Evolutionary conservation across 1,140 invertebrate genomes (phyloP).

Genomic region (Tribolium madens): DNA sequence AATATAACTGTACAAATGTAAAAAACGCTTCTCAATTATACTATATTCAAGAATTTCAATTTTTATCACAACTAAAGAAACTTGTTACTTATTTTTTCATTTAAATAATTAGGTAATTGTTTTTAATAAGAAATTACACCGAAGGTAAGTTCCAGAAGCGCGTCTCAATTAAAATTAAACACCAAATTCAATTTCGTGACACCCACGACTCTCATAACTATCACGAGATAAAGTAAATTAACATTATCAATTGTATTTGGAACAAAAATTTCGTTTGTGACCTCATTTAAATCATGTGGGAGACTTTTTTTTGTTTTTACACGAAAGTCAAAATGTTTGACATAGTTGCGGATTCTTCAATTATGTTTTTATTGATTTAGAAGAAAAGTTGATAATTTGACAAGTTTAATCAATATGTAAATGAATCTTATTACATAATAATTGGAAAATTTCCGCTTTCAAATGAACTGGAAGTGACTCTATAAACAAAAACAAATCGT

Average conservation of each 20-base stretch:
- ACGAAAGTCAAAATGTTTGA: background rate
- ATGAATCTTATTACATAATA: background rate
- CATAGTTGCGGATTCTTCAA: background rate
- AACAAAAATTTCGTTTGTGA: too few species aligned
- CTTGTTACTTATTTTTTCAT: background rate
- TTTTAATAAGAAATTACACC: too few species aligned
- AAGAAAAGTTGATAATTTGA: background rate
- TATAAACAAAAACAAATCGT: background rate
- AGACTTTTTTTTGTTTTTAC: too few species aligned
- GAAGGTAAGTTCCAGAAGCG: too few species aligned
- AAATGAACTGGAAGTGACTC: background rate
- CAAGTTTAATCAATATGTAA: background rate
- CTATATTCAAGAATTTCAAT: background rate
- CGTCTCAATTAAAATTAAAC: too few species aligned
- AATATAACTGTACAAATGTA: conserved; percentile 14
- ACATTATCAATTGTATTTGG: too few species aligned
- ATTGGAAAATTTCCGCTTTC: background rate
- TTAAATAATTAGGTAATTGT: background rate
- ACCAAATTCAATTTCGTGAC: too few species aligned
- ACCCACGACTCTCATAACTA: too few species aligned
- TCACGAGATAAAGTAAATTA: too few species aligned
- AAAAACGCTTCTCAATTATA: background rate
- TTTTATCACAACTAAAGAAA: background rate
- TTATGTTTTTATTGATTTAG: background rate
- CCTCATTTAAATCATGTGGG: too few species aligned